Conservation (phyloP, 2,113 vertebrate species). For the Pleuronectes platessa region DNA sequence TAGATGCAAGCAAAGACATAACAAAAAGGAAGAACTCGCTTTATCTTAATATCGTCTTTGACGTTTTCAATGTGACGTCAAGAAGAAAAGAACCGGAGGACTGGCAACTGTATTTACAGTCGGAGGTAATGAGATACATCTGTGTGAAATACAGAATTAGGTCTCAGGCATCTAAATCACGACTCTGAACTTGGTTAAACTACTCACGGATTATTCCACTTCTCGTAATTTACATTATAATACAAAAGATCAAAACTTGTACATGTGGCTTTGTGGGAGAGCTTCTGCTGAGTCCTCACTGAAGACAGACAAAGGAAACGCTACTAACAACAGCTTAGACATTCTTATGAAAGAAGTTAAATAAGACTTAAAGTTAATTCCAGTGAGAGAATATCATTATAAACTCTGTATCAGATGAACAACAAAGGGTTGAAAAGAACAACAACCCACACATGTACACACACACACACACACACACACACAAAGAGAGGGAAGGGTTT, state of each 20-base stretch:
- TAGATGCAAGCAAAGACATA: constrained; percentile 28
- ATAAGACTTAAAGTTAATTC: constrained; percentile 6
- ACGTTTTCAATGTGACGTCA: constrained; percentile 14
- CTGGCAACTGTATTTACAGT: constrained; percentile 2
- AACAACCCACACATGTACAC: not conserved
- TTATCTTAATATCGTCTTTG: not conserved
- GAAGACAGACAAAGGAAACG: constrained; percentile 30
- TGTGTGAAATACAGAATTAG: not conserved
- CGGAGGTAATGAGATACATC: constrained; percentile 1
- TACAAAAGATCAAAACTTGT: constrained; percentile 20
- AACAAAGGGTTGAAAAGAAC: not conserved
- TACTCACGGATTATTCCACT: constrained; percentile 5
- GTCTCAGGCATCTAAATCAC: constrained; percentile 1
- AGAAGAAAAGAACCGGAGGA: not conserved
- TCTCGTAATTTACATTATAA: constrained; percentile 13
- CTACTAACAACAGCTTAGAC: constrained; percentile 16
- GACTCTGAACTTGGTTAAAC: not conserved
- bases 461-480: too few relatives aligned
- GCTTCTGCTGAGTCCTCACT: not conserved
- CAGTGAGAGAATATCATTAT: not conserved
- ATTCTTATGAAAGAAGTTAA: constrained; percentile 17
- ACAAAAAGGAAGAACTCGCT: constrained; percentile 20
- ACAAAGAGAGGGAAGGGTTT: too few relatives aligned
- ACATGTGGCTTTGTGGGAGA: constrained; percentile 19
- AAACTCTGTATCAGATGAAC: not conserved